Evolutionary conservation across 2,888 invertebrate species (phyloP), one percentile per base, ranked within the genome.

Genomic region (Caenorhabditis drosophilae): DNA sequence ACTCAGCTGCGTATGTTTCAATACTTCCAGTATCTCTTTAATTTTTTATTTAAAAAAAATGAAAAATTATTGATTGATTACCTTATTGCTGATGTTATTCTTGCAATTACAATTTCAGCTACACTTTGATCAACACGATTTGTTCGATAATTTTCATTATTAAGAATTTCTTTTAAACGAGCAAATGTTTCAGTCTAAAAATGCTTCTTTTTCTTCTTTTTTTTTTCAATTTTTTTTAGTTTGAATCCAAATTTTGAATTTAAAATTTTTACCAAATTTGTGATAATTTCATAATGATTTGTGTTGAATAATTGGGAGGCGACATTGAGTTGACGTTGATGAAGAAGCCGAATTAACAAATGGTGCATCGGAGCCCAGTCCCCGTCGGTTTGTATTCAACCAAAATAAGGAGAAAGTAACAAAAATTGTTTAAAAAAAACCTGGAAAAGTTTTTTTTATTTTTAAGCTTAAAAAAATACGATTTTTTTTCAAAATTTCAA

Each of bases 291-390:
- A 61, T 89, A 88, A 86, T 95, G 92, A 44, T 90, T 89, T 67
- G 94, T 89, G 12, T 91, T 90, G 85, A 94, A 94, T 70, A 94
- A 88, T 85, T 93, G 93, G 26, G 93, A 93, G 78, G 93, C 93
- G 84, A 88, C 87, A 50, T 93, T 92, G 64, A 94, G 88, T 86
- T 94, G 93, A 84, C 92, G 89, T 85, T 91, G 90, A 82, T 90
- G 91, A 73, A 94, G 88, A 73, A 94, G 92, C 87, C 92, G 91
- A 83, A 90, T 90, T 84, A 94, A 90, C 83, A 94, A 87, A 85
- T 92, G 92, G 86, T 93, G 92, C 92, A 93, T 93, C n/a, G n/a
- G n/a, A n/a, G n/a, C n/a, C n/a, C n/a, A n/a, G n/a, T n/a, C n/a
- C n/a, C n/a, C n/a, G n/a, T n/a, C n/a, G n/a, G n/a, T n/a, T n/a